Conservation (phyloP, 2,888 invertebrate genomes). For the Harpalus rubripes region DNA sequence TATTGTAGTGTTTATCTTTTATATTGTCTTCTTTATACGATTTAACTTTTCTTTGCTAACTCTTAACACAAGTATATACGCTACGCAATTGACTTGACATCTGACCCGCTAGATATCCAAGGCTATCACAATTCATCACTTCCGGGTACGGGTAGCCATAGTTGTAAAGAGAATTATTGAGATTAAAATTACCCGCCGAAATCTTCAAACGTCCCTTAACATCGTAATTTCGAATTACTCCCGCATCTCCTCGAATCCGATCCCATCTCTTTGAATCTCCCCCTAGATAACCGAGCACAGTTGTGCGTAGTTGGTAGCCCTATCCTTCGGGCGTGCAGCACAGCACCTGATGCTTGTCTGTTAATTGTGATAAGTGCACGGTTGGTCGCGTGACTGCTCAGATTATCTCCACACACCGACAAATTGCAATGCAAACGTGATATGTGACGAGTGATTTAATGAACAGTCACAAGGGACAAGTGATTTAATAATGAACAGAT, state of each 20-base stretch:
- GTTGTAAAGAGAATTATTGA: not conserved
- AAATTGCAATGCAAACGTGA: constrained; percentile 43
- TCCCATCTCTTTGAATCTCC: not conserved
- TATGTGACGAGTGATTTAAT: constrained; percentile 21
- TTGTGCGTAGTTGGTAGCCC: constrained; percentile 1
- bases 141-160: too few species aligned
- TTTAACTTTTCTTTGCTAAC: too few species aligned
- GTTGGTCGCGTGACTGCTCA: constrained; percentile 31
- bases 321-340: not conserved
- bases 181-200: not conserved
- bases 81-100: too few species aligned
- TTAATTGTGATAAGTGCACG: constrained; percentile 57
- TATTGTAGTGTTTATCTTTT: too few species aligned
- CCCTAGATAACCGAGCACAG: not conserved
- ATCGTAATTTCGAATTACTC: not conserved
- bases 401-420: constrained; percentile 26
- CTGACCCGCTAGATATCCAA: too few species aligned
- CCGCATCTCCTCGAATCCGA: not conserved
- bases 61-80: too few species aligned
- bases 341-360: constrained; percentile 60
- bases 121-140: too few species aligned
- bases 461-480: not conserved
- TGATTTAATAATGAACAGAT: not conserved
- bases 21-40: too few species aligned
- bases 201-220: not conserved